These are phyloP conservation scores for Nothoprocta pentlandii DNA, from an alignment of 2,113 vertebrate species.

Conservation along the genomic window DNA sequence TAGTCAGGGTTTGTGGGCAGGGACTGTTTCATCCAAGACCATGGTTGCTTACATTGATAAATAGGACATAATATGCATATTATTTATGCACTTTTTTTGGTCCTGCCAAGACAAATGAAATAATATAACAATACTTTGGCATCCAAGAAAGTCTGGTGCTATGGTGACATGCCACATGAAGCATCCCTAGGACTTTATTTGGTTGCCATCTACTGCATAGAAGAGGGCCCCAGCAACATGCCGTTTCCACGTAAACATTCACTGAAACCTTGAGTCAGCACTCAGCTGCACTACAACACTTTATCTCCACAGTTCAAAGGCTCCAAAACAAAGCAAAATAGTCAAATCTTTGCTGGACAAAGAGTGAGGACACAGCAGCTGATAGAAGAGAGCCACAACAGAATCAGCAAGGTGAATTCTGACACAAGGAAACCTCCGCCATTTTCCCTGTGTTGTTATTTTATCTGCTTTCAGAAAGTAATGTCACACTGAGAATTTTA, in stretches of 20 bases:
- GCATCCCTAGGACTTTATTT: background rate
- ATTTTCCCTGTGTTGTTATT: background rate
- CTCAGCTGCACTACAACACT: background rate
- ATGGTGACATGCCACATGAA: constrained; percentile 13
- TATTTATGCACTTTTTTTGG: background rate
- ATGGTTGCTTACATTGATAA: background rate
- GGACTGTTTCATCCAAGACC: constrained; percentile 14
- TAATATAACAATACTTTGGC: background rate
- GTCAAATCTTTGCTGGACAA: background rate
- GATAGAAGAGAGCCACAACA: background rate
- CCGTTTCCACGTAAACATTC: background rate
- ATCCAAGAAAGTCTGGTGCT: background rate
- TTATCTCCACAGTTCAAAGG: background rate
- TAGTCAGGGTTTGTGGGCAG: background rate
- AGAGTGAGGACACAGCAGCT: background rate
- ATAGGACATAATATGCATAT: background rate
- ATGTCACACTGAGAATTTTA: background rate
- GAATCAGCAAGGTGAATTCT: background rate
- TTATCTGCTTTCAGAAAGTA: background rate
- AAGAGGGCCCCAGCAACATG: background rate
- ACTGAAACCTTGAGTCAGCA: background rate
- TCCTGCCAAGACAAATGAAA: constrained; percentile 9
- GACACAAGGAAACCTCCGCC: background rate
- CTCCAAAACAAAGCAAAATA: background rate
- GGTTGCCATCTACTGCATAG: too few species aligned